These are phyloP conservation scores for Acleris holmiana DNA, from an alignment of 2,888 invertebrate species.

Conservation along the genomic window DNA sequence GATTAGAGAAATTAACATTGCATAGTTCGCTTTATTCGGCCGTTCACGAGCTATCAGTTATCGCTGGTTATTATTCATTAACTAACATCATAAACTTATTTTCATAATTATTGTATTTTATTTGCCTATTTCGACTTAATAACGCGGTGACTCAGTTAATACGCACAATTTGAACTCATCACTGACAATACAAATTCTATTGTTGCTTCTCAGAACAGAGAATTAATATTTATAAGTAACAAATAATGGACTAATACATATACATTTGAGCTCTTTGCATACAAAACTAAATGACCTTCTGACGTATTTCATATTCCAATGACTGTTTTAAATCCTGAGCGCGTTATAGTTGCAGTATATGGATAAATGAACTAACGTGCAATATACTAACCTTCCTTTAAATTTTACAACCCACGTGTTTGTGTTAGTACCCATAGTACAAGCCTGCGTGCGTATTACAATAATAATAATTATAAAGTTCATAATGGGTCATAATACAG, in stretches of 20 bases:
- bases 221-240: slow-evolving; percentile 30
- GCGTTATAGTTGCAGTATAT: slow-evolving; percentile 4
- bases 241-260: slow-evolving; percentile 24
- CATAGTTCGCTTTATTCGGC: no score
- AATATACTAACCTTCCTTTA: no score
- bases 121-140: not conserved
- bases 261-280: slow-evolving; percentile 23
- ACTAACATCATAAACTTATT: no score
- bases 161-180: slow-evolving; percentile 15
- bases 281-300: slow-evolving; percentile 19
- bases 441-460: no score
- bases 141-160: slow-evolving; percentile 15
- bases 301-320: slow-evolving; percentile 9
- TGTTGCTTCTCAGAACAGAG: slow-evolving; percentile 3
- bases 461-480: no score
- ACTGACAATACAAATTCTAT: slow-evolving; percentile 20
- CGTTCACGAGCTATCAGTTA: no score
- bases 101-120: no score
- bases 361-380: not conserved
- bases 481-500: no score
- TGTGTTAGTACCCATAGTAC: no score
- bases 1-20: no score
- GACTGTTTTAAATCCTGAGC: slow-evolving; percentile 26
- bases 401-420: no score
- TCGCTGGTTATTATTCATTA: no score